Base-by-base conservation (phyloP, 2,888 invertebrate genomes). In the Andrena hattorfiana region DNA sequence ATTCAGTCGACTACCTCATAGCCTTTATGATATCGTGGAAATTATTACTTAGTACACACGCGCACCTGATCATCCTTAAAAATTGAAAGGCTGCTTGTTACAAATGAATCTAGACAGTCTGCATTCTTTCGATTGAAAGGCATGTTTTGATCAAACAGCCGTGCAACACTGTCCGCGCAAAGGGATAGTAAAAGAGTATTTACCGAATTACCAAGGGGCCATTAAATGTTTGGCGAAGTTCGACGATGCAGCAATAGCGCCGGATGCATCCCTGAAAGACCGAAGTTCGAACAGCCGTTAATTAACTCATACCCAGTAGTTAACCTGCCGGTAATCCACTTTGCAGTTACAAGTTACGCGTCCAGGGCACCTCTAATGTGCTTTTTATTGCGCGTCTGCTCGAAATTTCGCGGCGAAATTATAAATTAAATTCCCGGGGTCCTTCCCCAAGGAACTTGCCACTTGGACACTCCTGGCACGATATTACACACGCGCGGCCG, bases 361-460 rank as follows among this genome's bases (percentile, higher is more conserved):
- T 60, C 42, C 60, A 72, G n/a, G 67, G 54, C 35, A 28, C 73
- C 86, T 80, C 86, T 90, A 91, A 91, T 88, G 89, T 80, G 83
- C 83, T 89, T 88, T 91, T 91, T 90, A 91, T 90, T 91, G 89
- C 82, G 81, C 85, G 83, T 51, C 64, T 54, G 60, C 68, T 70
- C 77, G 79, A 77, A 87, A 87, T 87, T 87, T 86, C 79, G 81
- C 51, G 84, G 83, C 75, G 28, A 85, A 90, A 91, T 90, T 89
- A 88, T 87, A 84, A 89, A 89, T 90, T 88, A 85, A 86, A 87
- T 89, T 89, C 77, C 62, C 77, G 13, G 62, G 16, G 30, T 35
- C 59, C 49, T 26, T 51, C 62, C 66, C 10, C 51, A 59, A 48
- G 80, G 69, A 88, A 85, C 85, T 83, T 83, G 81, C 81, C 81